Base-by-base conservation (phyloP, 2,888 invertebrate genomes). In the Bruchidius siliquastri region DNA sequence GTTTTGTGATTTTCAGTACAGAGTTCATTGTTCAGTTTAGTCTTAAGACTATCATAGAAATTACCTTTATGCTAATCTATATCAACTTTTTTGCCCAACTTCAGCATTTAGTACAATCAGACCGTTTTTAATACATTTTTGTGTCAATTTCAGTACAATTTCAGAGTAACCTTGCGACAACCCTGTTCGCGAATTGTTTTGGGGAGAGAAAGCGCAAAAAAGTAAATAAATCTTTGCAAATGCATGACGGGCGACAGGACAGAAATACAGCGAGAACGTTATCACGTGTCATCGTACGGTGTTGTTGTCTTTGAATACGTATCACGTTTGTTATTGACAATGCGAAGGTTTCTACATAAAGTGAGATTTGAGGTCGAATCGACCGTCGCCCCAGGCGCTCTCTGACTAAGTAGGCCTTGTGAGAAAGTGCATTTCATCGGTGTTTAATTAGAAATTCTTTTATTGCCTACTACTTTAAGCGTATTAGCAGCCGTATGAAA, bases 291-390 rank as follows among this genome's bases (percentile, higher is more conserved):
- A 49, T 49, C 49, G 49, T 49, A 13, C 18, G 18, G 1, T 49
- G 49, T 49, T 49, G 18, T 49, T 49, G 26, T 26, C 18, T 49
- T 49, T 49, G 18, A 49, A 49, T 26, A 49, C 49, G 49, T 49
- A 49, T 49, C 49, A 49, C 49, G 49, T 49, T 49, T 13, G 13
- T 49, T 49, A 30, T 75, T 72, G 73, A 75, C 76, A 77, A 77
- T 76, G 77, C 75, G 75, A 76, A 73, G 75, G 76, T 77, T 76
- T 72, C 74, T 49, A 49, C 49, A 49, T 49, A 49, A 74, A 72
- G 71, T 77, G 76, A 78, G 78, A 78, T 79, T 78, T 77, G 79
- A 78, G 79, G 79, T 74, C 79, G 76, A 3, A 30, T 3, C 30
- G 30, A 8, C 49, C 49, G 18, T 73, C 67, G 74, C 79, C 73